phyloP scores from a whole-genome alignment of 2,797 vertebrate species.

The Varecia variegata region DNA sequence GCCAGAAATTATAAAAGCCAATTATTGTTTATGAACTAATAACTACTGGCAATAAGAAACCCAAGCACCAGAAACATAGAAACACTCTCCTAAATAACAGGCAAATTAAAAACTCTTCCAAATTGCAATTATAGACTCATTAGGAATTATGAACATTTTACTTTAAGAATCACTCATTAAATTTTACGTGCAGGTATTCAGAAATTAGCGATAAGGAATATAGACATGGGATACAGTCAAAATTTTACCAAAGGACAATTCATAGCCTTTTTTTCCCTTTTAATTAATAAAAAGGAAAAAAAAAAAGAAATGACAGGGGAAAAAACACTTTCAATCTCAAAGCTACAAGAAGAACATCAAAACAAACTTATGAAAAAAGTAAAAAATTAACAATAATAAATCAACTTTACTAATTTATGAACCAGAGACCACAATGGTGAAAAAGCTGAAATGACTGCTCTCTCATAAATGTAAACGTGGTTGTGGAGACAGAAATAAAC shows the following conservation, averaged over 20 bases:
- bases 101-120: background rate
- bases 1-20: background rate
- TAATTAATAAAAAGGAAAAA: background rate
- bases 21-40: background rate
- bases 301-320: background rate
- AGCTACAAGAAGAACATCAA: background rate
- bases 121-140: background rate
- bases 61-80: background rate
- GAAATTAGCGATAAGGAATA: background rate
- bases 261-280: background rate
- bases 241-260: background rate
- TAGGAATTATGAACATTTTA: background rate
- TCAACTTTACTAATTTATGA: background rate
- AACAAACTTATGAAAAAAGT: background rate
- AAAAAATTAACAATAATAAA: background rate
- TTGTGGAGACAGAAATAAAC: background rate
- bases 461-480: background rate
- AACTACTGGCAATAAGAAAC: background rate
- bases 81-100: background rate
- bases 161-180: background rate
- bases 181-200: background rate
- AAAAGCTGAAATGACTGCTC: background rate
- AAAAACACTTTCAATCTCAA: background rate
- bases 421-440: background rate
- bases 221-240: background rate